Base-by-base conservation (phyloP, 2,113 vertebrate genomes). In the Tursiops truncatus region DNA sequence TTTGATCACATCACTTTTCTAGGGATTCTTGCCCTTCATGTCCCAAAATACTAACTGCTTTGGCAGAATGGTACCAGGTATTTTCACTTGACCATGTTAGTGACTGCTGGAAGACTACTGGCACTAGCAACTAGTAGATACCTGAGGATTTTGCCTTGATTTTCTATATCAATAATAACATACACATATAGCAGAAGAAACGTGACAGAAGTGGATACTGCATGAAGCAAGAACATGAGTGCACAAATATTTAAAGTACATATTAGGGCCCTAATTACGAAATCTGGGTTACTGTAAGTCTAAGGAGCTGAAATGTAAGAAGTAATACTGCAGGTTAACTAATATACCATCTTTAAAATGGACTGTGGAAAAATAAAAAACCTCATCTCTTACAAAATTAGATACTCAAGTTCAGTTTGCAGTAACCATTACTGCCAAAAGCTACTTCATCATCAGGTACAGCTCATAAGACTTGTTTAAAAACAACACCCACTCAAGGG, bases 401-500 rank as follows among this genome's bases (percentile, higher is more conserved):
- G 18, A 65, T 50, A 82, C 25, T 95, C 63, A 91, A 73, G 17
- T 88, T 95, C 53, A 91, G 71, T 95, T 74, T 94, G 53, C 15
- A 86, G 83, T 87, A 97, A 92, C 4, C 11, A 68, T 88, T 84
- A 86, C 76, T 93, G 71, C 44, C 65, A 84, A 95, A 95, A 96
- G 67, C 96, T 68, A 89, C 41, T 92, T 96, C 38, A 89, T 91
- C 67, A 80, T 65, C 83, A 92, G 44, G 14, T 82, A 84, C 14
- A 70, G 20, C 33, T 94, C 68, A 56, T 91, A 97, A 94, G 50
- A 94, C 33, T 90, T 73, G 8, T 76, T 91, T 31, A 68, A 97
- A 98, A 96, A 96, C 81, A 96, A 91, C 38, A 88, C 20, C 73
- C 47, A 95, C 38, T 96, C 76, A 74, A 87, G 74, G 71, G 53